Conservation (phyloP, 2,888 invertebrate species). For the Rhingia campestris region DNA sequence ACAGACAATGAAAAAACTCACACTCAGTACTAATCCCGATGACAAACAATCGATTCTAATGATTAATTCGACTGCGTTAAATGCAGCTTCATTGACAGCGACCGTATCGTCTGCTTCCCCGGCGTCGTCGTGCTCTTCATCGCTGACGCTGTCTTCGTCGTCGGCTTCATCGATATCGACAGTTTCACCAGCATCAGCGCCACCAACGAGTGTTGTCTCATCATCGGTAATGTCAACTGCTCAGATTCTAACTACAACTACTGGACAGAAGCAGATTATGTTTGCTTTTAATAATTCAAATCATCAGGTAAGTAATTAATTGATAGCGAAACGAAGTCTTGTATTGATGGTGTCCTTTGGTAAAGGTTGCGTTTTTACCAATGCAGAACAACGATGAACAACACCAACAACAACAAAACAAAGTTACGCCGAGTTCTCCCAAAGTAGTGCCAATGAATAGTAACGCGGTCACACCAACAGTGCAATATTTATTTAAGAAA, state of each 20-base stretch:
- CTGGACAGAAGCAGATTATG: constrained; percentile 79
- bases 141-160: constrained; percentile 38
- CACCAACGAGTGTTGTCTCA: constrained; percentile 74
- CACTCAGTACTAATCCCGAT: constrained; percentile 68
- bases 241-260: constrained; percentile 74
- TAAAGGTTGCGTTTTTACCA: constrained; percentile 75
- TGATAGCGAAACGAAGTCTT: not conserved
- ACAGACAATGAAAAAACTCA: constrained; percentile 68
- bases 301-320: constrained; percentile 78
- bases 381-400: constrained; percentile 74
- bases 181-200: constrained; percentile 76
- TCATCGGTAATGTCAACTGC: constrained; percentile 69
- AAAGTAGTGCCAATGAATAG: constrained; percentile 68
- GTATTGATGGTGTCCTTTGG: not conserved
- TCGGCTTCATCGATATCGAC: constrained; percentile 69
- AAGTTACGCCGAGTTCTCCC: constrained; percentile 66
- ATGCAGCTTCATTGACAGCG: constrained; percentile 68
- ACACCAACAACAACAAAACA: constrained; percentile 74
- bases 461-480: constrained; percentile 74
- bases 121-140: constrained; percentile 35
- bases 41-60: constrained; percentile 72
- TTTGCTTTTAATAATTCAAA: constrained; percentile 79
- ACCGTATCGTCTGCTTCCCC: constrained; percentile 47
- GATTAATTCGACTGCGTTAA: constrained; percentile 73
- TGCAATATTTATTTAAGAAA: constrained; percentile 81